Evolutionary conservation across 2,888 invertebrate species (phyloP).

Genomic region (Orchesellides sinensis): DNA sequence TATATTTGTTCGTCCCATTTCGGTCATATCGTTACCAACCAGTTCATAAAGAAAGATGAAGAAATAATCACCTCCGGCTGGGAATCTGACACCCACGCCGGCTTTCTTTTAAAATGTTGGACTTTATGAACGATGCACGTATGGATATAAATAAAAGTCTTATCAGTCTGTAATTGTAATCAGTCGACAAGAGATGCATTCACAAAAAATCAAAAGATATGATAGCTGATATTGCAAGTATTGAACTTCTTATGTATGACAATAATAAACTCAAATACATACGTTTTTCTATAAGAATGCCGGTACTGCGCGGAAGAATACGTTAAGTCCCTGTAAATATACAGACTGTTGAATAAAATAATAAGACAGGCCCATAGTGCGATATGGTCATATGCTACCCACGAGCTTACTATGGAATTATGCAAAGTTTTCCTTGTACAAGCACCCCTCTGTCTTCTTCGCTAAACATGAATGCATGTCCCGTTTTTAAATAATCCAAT

Average conservation of each 20-base stretch:
- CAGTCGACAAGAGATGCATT: slow-evolving; percentile 51
- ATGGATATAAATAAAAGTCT: slow-evolving; percentile 44
- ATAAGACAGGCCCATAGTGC: not conserved
- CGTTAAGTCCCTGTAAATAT: not conserved
- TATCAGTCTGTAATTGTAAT: slow-evolving; percentile 48
- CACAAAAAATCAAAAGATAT: slow-evolving; percentile 34
- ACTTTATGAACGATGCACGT: not conserved
- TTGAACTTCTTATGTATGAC: too few species aligned
- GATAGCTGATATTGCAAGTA: not conserved
- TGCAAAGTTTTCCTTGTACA: not conserved
- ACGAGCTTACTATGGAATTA: not conserved
- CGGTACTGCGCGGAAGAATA: not conserved
- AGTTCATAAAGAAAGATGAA: slow-evolving; percentile 21
- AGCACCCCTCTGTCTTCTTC: not conserved
- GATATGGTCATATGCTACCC: not conserved
- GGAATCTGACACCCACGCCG: slow-evolving; percentile 52
- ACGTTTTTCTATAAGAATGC: too few species aligned
- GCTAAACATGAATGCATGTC: not conserved
- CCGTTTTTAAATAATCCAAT: slow-evolving; percentile 17
- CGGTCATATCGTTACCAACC: slow-evolving; percentile 14
- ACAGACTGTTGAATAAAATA: not conserved
- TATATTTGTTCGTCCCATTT: slow-evolving; percentile 29
- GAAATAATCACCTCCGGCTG: slow-evolving; percentile 32
- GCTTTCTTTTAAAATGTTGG: slow-evolving; percentile 29
- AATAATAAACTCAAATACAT: too few species aligned